phyloP scores from a whole-genome alignment of 2,113 vertebrate species.

The Proterorhinus semilunaris region DNA sequence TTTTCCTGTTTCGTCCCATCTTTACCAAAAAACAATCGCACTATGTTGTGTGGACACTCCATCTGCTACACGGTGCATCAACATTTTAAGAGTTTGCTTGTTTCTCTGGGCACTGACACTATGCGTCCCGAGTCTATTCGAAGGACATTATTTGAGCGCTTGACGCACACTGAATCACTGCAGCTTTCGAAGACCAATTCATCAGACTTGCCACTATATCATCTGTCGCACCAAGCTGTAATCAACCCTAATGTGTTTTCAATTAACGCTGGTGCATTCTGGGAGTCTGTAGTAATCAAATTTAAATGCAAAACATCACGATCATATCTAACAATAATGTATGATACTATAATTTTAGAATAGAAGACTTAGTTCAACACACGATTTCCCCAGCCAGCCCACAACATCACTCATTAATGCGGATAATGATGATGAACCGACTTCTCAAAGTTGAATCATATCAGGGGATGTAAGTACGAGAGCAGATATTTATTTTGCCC shows the following conservation, averaged over 20 bases:
- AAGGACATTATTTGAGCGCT: constrained; percentile 65
- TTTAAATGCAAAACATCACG: background rate
- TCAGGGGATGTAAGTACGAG: constrained; percentile 46
- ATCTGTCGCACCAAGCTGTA: constrained; percentile 6
- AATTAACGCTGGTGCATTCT: constrained; percentile 1
- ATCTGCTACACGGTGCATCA: too few species aligned
- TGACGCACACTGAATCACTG: constrained; percentile 52
- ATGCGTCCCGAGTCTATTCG: constrained; percentile 65
- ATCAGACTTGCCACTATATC: constrained; percentile 6
- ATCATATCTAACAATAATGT: background rate
- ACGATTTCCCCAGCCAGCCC: constrained; percentile 36
- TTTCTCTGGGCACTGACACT: background rate
- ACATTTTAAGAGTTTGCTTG: too few species aligned
- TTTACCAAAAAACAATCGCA: too few species aligned
- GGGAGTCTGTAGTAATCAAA: background rate
- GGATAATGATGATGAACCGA: constrained; percentile 61
- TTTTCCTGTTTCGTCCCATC: too few species aligned
- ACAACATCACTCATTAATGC: constrained; percentile 27
- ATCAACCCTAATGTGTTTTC: background rate
- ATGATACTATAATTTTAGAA: constrained; percentile 10
- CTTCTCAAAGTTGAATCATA: constrained; percentile 52
- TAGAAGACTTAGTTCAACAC: constrained; percentile 25
- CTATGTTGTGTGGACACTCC: too few species aligned
- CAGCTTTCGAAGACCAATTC: constrained; percentile 41
- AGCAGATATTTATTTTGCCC: constrained; percentile 52